Base-by-base conservation (phyloP, 2,888 invertebrate species). In the Eulithis prunata region DNA sequence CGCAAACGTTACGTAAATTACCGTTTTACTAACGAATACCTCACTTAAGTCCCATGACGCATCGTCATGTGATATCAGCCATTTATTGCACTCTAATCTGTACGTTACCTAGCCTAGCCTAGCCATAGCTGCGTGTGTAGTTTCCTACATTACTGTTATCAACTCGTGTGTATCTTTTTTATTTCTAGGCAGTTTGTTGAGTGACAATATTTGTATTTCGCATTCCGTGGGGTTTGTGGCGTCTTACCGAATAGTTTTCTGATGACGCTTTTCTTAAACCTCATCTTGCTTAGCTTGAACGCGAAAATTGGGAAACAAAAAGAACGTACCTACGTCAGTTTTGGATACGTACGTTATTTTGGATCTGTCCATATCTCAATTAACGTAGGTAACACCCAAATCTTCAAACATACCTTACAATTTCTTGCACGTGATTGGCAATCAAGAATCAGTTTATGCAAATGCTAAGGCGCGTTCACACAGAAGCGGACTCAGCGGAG, bases 401-500 rank as follows among this genome's bases (percentile, higher is more conserved):
- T 14, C 3, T 13, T 12, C 21, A 36, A 49, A 51, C 38, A 21
- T 51, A 51, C 7, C 3, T 55, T 28, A 55, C 28, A 12, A 55
- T 46, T 56, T 41, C 32, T 45, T 53, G 59, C 45, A 28, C 8
- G 52, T 45, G 52, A 52, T 70, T 68, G 72, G 78, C 57, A 69
- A 71, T 75, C 70, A 71, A 41, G 71, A 75, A 74, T 72, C 60
- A 70, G 70, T 67, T 78, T 85, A 89, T 87, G 88, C 85, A 88
- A 87, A 91, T 87, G 75, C 83, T 78, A 87, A 85, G 87, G 82
- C 79, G 76, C 81, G 84, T 87, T 90, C 90, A 91, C 89, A 90
- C 82, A 71, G 78, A 66, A 55, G 65, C 69, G 76, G 65, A 78
- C 71, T 79, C 81, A 71, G 76, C 80, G 82, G 75, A 79, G 86